These are phyloP conservation scores for Halictus quadricinctus DNA, from an alignment of 2,888 invertebrate species.

Conservation along the genomic window DNA sequence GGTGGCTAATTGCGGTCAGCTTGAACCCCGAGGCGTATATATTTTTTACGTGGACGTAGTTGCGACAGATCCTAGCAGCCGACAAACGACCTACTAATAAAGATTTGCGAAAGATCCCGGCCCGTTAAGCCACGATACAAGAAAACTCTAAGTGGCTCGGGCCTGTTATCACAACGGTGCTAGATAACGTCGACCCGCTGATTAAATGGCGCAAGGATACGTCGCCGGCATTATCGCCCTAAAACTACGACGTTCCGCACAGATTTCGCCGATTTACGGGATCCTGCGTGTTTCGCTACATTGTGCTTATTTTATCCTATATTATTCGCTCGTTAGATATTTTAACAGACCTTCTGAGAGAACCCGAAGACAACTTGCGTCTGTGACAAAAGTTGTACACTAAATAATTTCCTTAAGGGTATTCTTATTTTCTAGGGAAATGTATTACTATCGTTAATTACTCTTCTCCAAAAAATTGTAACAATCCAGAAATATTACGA, in stretches of 20 bases:
- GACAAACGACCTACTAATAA: constrained; percentile 45
- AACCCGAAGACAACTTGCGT: background rate
- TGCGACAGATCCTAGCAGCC: constrained; percentile 18
- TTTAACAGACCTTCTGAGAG: background rate
- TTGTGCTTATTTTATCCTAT: background rate
- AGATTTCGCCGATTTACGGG: constrained; percentile 30
- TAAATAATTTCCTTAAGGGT: background rate
- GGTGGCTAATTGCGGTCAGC: background rate
- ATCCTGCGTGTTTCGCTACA: background rate
- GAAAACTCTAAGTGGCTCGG: constrained; percentile 66
- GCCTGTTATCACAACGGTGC: constrained; percentile 66
- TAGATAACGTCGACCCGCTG: constrained; percentile 67
- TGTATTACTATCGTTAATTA: too few relatives aligned
- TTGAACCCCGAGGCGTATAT: background rate
- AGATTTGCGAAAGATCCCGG: constrained; percentile 45
- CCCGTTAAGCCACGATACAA: constrained; percentile 39
- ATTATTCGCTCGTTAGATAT: background rate
- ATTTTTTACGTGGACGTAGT: constrained; percentile 27
- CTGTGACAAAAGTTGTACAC: background rate
- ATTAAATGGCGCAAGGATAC: constrained; percentile 64
- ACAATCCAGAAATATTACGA: background rate
- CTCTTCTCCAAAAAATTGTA: background rate
- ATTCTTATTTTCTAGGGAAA: too few relatives aligned
- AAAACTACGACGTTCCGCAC: constrained; percentile 23
- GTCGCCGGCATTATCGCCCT: constrained; percentile 38